A percentile compares a stretch with the other conserved stretches of the same genome.
phyloP scores from a whole-genome alignment of 1,140 invertebrate species.

The Drosophila sturtevanti region DNA sequence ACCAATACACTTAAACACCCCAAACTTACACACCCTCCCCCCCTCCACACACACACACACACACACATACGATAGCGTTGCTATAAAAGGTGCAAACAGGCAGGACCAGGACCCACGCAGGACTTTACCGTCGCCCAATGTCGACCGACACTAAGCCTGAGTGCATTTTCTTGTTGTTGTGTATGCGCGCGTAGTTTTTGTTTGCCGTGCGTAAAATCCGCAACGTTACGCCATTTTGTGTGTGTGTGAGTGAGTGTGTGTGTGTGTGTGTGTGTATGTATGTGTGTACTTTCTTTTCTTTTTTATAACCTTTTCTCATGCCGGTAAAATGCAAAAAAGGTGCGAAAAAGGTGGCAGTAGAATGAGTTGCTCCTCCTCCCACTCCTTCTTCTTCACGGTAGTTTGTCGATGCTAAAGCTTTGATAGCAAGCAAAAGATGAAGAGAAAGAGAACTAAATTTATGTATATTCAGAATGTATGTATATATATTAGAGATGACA shows the following conservation, averaged over 20 bases:
- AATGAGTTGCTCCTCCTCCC: conserved; percentile 24
- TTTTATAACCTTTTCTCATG: conserved; percentile 32
- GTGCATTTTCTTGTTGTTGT: conserved; percentile 81
- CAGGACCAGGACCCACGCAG: conserved; percentile 40
- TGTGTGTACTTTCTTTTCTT: conserved; percentile 67
- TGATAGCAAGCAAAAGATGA: conserved; percentile 39
- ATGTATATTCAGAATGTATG: not conserved
- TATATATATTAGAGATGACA: conserved; percentile 3
- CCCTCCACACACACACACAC: conserved; percentile 16
- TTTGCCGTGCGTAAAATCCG: conserved; percentile 81
- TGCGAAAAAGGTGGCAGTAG: conserved; percentile 64
- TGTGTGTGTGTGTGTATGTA: conserved; percentile 8
- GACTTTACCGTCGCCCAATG: conserved; percentile 38
- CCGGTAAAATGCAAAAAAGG: conserved; percentile 78
- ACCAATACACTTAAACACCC: too few species aligned
- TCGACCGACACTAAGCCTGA: conserved; percentile 79
- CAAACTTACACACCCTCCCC: too few species aligned
- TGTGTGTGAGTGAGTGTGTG: conserved; percentile 41
- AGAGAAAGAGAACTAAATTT: conserved; percentile 9
- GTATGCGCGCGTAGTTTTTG: conserved; percentile 78
- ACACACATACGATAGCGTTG: conserved; percentile 17
- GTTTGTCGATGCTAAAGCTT: conserved; percentile 72
- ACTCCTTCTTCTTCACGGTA: conserved; percentile 20
- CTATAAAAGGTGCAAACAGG: conserved; percentile 75
- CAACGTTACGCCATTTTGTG: conserved; percentile 80